Evolutionary conservation across 2,888 invertebrate species (phyloP), one percentile per base, ranked within the genome.

Genomic region (Aethes cnicana): DNA sequence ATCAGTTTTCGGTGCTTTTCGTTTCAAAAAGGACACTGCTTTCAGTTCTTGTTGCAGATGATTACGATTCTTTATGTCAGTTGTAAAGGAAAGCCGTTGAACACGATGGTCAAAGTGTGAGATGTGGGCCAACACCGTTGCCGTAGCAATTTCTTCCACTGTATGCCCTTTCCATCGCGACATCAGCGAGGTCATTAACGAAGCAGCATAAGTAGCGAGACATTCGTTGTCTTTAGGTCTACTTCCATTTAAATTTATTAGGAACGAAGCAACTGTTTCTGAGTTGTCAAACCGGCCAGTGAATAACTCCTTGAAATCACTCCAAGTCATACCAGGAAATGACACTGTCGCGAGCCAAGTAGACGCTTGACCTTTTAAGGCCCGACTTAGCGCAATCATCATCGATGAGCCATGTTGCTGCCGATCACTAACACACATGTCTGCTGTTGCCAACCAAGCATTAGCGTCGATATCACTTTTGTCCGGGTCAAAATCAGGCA

Each of bases 281-380:
- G 18, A 17, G 26, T 26, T 2, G 16, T 21, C 14, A 35, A 26
- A 32, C 48, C 41, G 41, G 16, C 16, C 17, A 25, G 25, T 17
- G 23, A 49, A 49, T 1, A 49, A 35, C 33, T 26, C 25, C 42
- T 49, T 49, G 11, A 49, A 41, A n/a, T 49, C 33, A 18, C 17
- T 33, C 42, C 41, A 49, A 5, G 35, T 32, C 49, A 49, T 42
- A 3, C 42, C 49, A 25, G 33, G 49, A 25, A 17, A 49, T 8
- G 42, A 42, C 11, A 42, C 33, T 16, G 35, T 16, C 4, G 49
- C 30, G 1, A 49, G 42, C 49, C 49, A 49, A 1, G 35, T 17
- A 4, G 49, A 49, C 14, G 50, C 50, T 36, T 20, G 8, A 6
- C 43, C 43, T 28, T 42, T 50, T 20, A 42, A 14, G 23, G 43